phyloP scores from a whole-genome alignment of 1,140 invertebrate species.

The roundworm (Caenorhabditis elegans) region DNA sequence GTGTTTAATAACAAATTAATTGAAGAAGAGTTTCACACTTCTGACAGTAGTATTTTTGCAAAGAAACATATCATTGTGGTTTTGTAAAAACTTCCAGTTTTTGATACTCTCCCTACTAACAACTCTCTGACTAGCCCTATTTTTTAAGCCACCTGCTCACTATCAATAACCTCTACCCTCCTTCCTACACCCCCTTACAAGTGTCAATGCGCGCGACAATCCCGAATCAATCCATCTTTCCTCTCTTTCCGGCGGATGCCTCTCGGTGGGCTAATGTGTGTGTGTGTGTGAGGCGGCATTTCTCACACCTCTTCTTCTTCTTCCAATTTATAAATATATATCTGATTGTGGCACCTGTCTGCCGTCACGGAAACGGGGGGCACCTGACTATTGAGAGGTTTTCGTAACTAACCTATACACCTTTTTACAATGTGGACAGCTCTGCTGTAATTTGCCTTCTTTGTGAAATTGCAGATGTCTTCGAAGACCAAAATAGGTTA shows the following conservation, averaged over 20 bases:
- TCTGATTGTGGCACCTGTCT: conserved; percentile 15
- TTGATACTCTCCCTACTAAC: too few relatives aligned
- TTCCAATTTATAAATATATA: conserved; percentile 17
- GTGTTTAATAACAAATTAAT: too few relatives aligned
- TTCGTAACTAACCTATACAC: conserved; percentile 1
- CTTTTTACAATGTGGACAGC: not conserved
- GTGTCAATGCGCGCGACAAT: too few relatives aligned
- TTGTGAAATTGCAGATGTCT: conserved; percentile 18
- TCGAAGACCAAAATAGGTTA: not conserved
- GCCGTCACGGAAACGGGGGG: not conserved
- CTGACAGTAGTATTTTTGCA: too few relatives aligned
- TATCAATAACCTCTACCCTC: too few relatives aligned
- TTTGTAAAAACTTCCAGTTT: too few relatives aligned
- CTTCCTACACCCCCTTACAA: too few relatives aligned
- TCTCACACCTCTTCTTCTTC: not conserved
- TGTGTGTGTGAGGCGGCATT: not conserved
- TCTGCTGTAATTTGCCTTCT: not conserved
- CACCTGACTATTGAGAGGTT: not conserved
- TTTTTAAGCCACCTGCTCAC: too few relatives aligned
- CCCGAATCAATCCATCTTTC: not conserved
- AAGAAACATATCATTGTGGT: too few relatives aligned
- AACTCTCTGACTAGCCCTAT: too few relatives aligned
- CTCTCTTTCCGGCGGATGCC: not conserved
- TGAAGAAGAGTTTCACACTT: too few relatives aligned
- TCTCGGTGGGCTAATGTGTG: not conserved